Evolutionary conservation across 2,888 invertebrate genomes (phyloP).

Genomic region (Coenonympha glycerion): DNA sequence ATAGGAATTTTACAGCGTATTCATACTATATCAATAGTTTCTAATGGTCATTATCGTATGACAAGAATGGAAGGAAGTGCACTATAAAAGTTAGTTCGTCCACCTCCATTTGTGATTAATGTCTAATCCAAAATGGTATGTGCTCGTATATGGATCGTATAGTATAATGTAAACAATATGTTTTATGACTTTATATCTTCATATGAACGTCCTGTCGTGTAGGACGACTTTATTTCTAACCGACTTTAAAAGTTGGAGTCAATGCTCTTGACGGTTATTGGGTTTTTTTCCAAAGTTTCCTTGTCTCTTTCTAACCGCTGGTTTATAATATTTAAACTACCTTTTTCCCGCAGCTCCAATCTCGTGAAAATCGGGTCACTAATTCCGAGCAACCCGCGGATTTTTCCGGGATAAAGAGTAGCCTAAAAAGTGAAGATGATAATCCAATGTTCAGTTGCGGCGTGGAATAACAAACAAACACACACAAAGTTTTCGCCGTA

Average conservation of each 20-base stretch:
- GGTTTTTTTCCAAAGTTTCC: no score
- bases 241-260: neutral
- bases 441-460: no score
- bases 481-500: no score
- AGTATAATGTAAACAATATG: constrained; percentile 28
- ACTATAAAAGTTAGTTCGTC: constrained; percentile 22
- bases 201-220: constrained; percentile 18
- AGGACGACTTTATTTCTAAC: constrained; percentile 3
- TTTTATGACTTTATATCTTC: constrained; percentile 26
- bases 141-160: constrained; percentile 21
- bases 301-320: no score
- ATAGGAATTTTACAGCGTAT: neutral
- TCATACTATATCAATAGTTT: neutral
- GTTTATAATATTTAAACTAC: no score
- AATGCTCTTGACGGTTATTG: no score
- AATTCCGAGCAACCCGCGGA: no score
- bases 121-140: constrained; percentile 23
- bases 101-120: constrained; percentile 26
- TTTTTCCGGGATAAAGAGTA: no score
- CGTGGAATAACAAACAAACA: no score
- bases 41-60: constrained; percentile 20
- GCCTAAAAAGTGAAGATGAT: no score
- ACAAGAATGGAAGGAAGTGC: constrained; percentile 21
- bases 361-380: no score
- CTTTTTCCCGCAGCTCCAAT: no score